A percentile compares a stretch with the other conserved stretches of the same genome.
These are phyloP conservation scores for Seira ritae DNA, from an alignment of 2,888 invertebrate genomes.

Conservation along the genomic window DNA sequence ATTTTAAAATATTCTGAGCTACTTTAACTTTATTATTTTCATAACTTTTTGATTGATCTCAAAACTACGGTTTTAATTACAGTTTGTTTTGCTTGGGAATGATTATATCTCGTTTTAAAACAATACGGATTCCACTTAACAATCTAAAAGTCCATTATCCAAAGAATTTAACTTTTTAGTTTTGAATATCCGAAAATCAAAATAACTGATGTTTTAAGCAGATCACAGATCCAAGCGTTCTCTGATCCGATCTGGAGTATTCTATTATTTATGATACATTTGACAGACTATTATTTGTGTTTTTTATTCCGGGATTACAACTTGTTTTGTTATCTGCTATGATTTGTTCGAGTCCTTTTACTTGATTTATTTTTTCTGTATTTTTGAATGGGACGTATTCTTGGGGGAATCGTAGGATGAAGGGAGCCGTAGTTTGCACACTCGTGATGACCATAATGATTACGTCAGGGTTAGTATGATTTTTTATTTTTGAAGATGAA, in stretches of 20 bases:
- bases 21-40: not conserved
- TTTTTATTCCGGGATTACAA: no score
- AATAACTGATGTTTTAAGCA: no score
- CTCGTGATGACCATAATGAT: slow-evolving; percentile 68
- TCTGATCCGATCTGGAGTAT: no score
- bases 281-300: no score
- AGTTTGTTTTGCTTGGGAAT: slow-evolving; percentile 21
- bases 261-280: no score
- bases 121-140: not conserved
- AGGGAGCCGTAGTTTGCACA: slow-evolving; percentile 72
- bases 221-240: no score
- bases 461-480: slow-evolving; percentile 72
- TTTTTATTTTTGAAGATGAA: slow-evolving; percentile 41
- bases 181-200: no score
- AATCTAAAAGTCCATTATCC: not conserved
- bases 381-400: slow-evolving; percentile 35
- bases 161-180: no score
- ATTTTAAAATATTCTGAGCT: no score
- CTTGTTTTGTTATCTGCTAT: slow-evolving; percentile 12
- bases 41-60: not conserved
- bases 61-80: not conserved
- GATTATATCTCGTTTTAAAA: not conserved
- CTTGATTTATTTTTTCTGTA: slow-evolving; percentile 36
- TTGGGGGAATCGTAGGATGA: slow-evolving; percentile 70
- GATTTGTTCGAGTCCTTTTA: slow-evolving; percentile 16